These are phyloP conservation scores for Halcyon senegalensis DNA, from an alignment of 2,113 vertebrate genomes.

Conservation along the genomic window DNA sequence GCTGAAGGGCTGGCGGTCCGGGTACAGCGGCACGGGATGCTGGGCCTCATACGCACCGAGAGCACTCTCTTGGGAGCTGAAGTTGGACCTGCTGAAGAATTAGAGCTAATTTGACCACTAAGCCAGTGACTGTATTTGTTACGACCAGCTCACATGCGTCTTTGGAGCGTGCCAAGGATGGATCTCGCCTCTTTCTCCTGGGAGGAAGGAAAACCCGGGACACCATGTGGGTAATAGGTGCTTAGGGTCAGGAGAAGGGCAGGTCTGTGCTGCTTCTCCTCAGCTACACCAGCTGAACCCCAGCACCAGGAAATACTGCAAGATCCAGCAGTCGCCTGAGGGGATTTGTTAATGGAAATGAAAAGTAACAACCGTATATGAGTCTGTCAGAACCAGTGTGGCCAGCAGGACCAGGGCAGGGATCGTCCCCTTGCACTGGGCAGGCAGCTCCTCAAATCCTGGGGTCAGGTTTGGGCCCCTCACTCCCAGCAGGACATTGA, in stretches of 20 bases:
- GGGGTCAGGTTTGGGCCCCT: background rate
- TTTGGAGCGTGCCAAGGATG: background rate
- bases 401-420: background rate
- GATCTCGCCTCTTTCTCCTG: background rate
- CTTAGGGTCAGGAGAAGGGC: background rate
- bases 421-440: background rate
- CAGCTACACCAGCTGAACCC: background rate
- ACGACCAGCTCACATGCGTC: background rate
- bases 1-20: background rate
- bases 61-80: background rate
- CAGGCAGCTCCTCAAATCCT: background rate
- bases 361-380: background rate
- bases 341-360: background rate
- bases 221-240: background rate
- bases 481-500: background rate
- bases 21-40: background rate
- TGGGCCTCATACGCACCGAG: background rate
- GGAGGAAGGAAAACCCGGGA: background rate
- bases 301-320: background rate
- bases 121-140: background rate
- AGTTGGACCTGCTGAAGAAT: constrained; percentile 9
- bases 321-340: background rate
- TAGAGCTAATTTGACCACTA: background rate
- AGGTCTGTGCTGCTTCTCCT: background rate
- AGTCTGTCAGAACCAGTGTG: background rate